These are phyloP conservation scores for Dynastes hyllus DNA, from an alignment of 2,888 invertebrate species.

Conservation along the genomic window DNA sequence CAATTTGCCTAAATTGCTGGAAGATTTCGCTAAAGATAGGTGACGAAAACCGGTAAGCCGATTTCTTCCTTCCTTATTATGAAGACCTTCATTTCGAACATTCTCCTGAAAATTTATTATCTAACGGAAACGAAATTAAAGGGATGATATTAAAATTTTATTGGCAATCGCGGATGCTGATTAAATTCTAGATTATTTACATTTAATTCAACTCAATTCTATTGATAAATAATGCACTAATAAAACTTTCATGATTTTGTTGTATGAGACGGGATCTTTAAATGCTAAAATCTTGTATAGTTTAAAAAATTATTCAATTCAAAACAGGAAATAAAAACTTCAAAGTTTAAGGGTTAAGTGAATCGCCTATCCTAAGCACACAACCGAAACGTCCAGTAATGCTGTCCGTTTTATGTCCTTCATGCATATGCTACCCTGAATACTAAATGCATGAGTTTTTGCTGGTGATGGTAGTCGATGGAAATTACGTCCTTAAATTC, in stretches of 20 bases:
- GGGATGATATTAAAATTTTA: neutral
- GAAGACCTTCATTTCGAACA: conserved; percentile 2
- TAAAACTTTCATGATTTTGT: too few species aligned
- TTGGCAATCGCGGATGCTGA: too few species aligned
- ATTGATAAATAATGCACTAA: too few species aligned
- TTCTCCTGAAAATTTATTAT: neutral
- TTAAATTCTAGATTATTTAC: too few species aligned
- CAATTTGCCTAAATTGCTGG: conserved; percentile 36
- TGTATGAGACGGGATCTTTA: too few species aligned
- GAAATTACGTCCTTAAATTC: neutral
- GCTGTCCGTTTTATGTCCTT: neutral
- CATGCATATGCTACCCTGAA: neutral
- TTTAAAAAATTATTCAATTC: neutral
- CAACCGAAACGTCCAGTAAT: neutral
- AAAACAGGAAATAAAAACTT: neutral
- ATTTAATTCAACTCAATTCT: too few species aligned
- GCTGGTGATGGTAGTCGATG: neutral
- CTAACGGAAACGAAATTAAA: neutral
- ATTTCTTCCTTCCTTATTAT: conserved; percentile 19
- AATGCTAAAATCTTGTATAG: too few species aligned
- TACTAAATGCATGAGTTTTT: neutral
- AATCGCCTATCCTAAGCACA: neutral
- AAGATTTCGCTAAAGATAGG: conserved; percentile 38
- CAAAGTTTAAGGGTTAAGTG: neutral
- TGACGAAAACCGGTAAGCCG: conserved; percentile 42